A percentile compares a stretch with the other conserved stretches of the same genome.
phyloP scores from a whole-genome alignment of 2,888 invertebrate genomes.

The Andrena chrysosceles region DNA sequence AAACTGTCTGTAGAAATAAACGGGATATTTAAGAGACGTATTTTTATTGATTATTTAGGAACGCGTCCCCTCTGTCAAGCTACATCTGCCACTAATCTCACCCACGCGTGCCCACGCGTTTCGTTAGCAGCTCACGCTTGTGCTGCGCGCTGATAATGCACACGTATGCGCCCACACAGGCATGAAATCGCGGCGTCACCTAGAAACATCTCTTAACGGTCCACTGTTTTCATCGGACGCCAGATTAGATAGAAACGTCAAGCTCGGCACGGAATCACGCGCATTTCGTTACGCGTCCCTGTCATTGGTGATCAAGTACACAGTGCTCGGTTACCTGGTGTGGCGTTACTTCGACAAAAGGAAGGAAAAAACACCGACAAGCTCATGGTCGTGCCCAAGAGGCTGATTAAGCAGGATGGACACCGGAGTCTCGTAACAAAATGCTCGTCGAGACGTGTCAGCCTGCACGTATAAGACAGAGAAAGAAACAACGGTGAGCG shows the following conservation, averaged over 20 bases:
- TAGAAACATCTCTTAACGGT: slow-evolving; percentile 37
- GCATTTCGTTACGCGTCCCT: slow-evolving; percentile 74
- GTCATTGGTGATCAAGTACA: slow-evolving; percentile 78
- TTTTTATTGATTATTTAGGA: slow-evolving; percentile 15
- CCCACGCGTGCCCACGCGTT: slow-evolving; percentile 11
- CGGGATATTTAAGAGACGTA: neutral
- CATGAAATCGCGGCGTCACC: slow-evolving; percentile 55
- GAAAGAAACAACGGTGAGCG: slow-evolving; percentile 2
- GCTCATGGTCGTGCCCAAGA: neutral
- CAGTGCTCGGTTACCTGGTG: slow-evolving; percentile 73
- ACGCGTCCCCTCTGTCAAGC: neutral
- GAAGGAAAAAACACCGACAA: slow-evolving; percentile 4
- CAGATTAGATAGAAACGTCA: slow-evolving; percentile 18
- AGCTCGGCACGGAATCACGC: slow-evolving; percentile 68
- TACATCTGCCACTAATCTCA: neutral
- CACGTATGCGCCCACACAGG: slow-evolving; percentile 13
- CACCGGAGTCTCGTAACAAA: slow-evolving; percentile 50
- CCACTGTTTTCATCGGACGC: slow-evolving; percentile 20
- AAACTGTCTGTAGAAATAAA: neutral
- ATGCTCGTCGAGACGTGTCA: slow-evolving; percentile 34
- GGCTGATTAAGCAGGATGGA: slow-evolving; percentile 47
- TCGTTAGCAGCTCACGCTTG: neutral
- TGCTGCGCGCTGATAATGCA: neutral
- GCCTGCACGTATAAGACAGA: slow-evolving; percentile 27
- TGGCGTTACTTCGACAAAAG: slow-evolving; percentile 69